A percentile compares a stretch with the other conserved stretches of the same genome.
Conservation (phyloP, 2,888 invertebrate species). For the Octodonta nipae region DNA sequence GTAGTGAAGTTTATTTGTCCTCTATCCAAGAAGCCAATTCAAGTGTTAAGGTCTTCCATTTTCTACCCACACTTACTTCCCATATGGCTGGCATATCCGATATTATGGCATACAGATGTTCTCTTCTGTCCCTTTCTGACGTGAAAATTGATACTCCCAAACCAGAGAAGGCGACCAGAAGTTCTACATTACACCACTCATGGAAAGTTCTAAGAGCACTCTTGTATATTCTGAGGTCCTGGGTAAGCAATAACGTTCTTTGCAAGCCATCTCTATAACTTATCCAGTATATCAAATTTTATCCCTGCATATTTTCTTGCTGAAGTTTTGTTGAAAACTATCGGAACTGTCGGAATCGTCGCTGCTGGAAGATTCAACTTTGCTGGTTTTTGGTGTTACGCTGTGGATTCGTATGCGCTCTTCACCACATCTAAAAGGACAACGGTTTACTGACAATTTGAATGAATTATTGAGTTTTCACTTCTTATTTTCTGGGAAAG, state of each 20-base stretch:
- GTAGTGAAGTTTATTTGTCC: constrained; percentile 53
- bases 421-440: constrained; percentile 44
- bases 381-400: constrained; percentile 41
- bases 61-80: constrained; percentile 68
- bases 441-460: constrained; percentile 3
- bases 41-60: constrained; percentile 64
- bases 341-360: constrained; percentile 41
- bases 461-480: too few relatives aligned
- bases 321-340: constrained; percentile 30
- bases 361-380: constrained; percentile 40
- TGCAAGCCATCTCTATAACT: constrained; percentile 65
- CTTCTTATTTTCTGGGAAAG: too few relatives aligned
- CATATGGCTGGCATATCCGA: constrained; percentile 60
- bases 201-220: constrained; percentile 48
- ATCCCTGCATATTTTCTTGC: constrained; percentile 55
- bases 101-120: constrained; percentile 55
- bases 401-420: constrained; percentile 61
- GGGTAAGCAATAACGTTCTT: constrained; percentile 59
- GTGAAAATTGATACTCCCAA: constrained; percentile 49
- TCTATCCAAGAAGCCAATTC: constrained; percentile 72
- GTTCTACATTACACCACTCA: constrained; percentile 54
- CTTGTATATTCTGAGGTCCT: constrained; percentile 57
- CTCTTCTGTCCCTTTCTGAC: constrained; percentile 36
- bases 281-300: constrained; percentile 70
- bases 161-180: constrained; percentile 55